Evolutionary conservation across 2,888 invertebrate species (phyloP), one percentile per base, ranked within the genome.

Genomic region (Ptychoptera contaminata): DNA sequence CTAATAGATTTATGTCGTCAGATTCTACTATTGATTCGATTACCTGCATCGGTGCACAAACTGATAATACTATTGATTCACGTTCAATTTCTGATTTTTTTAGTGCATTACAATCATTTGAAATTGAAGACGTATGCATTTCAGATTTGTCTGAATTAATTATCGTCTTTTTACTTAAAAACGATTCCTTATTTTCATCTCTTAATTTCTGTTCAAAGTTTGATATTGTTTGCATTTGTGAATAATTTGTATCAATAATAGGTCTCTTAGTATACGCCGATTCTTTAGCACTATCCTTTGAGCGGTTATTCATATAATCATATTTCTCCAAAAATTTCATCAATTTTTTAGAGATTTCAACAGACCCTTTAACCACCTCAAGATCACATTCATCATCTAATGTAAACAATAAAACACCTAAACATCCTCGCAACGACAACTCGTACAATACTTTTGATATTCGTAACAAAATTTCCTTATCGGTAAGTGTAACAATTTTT

Each of bases 401-500:
- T 1, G 81, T 70, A 42, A 72, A 70, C 1, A 82, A 63, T 35
- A 86, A 61, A 1, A 82, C 78, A 2, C 79, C 78, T 5, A 86
- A 67, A 52, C 83, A 82, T 2, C 80, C 81, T 16, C 75, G 73
- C 2, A 70, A 63, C 0, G 80, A 72, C n/a, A 85, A 60, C 51
- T 80, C 77, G 1, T 76, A 71, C 23, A 86, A 58, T 9, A 77
- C 76, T 61, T 77, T 79, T 9, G 71, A 61, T 3, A 86, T 63
- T 46, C 82, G 67, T 48, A 61, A 44, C 16, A 55, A 56, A 40
- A 65, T 57, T 61, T 84, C 83, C 0, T 60, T 60, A 46, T 76
- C 76, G 23, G 77, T 81, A 9, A 87, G 60, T 0, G 75, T 76
- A 3, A 86, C 78, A 15, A 86, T 87, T 63, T 86, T 86, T 46